Percentiles rank a stretch among this genome's conserved stretches.
Conservation (phyloP, 2,113 vertebrate genomes). For the Labrus mixtus region DNA sequence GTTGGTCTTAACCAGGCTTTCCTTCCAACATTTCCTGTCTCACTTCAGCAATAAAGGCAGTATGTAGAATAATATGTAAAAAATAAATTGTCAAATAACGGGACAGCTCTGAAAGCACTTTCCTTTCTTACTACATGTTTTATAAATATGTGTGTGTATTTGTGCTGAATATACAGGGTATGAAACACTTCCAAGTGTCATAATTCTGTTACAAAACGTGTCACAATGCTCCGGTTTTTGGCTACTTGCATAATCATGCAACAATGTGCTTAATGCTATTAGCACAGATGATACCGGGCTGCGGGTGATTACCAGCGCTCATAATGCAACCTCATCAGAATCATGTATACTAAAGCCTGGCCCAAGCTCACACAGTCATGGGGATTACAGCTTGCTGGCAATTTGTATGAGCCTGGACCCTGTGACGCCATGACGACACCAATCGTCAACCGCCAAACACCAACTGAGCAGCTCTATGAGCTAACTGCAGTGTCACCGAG, state of each 20-base stretch:
- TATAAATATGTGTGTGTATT: too few relatives aligned
- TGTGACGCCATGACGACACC: conserved; percentile 20
- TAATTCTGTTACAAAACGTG: conserved; percentile 25
- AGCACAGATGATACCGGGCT: conserved; percentile 60
- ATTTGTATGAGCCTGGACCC: conserved; percentile 35
- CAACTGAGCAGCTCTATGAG: not conserved
- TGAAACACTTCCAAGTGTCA: too few relatives aligned
- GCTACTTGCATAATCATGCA: conserved; percentile 53
- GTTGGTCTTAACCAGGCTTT: too few relatives aligned
- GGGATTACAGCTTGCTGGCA: conserved; percentile 59
- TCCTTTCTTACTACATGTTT: too few relatives aligned
- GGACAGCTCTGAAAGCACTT: too few relatives aligned
- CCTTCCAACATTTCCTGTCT: too few relatives aligned
- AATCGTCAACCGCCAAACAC: not conserved
- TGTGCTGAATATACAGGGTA: too few relatives aligned
- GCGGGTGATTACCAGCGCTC: conserved; percentile 66
- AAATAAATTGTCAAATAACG: too few relatives aligned
- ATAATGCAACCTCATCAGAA: conserved; percentile 56
- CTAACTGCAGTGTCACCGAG: conserved; percentile 19
- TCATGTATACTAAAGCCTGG: conserved; percentile 42
- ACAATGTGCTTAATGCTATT: conserved; percentile 70
- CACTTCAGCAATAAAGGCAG: too few relatives aligned
- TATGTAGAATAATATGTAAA: too few relatives aligned
- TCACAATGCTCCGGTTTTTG: conserved; percentile 50
- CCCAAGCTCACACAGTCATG: conserved; percentile 41